Base-by-base conservation (phyloP, 1,140 invertebrate genomes). In the Drosophila persimilis region DNA sequence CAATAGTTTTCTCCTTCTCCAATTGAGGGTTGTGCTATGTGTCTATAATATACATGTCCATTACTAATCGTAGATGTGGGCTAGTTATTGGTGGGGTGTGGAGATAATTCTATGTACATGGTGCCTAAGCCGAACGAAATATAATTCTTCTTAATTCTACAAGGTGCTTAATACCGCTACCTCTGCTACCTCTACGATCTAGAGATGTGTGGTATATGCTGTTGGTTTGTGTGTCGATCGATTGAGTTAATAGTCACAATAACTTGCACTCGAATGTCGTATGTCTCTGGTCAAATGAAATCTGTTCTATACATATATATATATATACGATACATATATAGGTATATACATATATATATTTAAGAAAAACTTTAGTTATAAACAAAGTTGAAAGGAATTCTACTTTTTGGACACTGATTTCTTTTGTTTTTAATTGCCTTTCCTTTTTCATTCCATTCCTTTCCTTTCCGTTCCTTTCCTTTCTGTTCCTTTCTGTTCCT, bases 311-410 rank as follows among this genome's bases (percentile, higher is more conserved):
- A 51, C 60, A 72, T 47, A 20, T 15, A 46, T 46, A 20, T 15
- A 46, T 46, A 46, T n/a, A 17, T 46, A 46, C 8, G 44, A 9
- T 15, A 15, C 17, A 55, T 52, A 46, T 56, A 72, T 41, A 20
- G 6, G 8, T 17, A 46, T 6, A 17, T 46, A 46, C 8, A 9
- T 15, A 15, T 46, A 11, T 50, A 59, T 44, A 52, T 44, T 41
- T 70, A 66, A 66, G 54, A 80, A 80, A 77, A 61, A 80, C 51
- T 50, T 76, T 72, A 80, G 79, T 72, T 80, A 80, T 80, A 63
- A 80, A 80, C 77, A 80, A 80, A 77, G 77, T 65, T 66, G 60
- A 69, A 69, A 77, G 53, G 83, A 77, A 81, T 63, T 64, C 65
- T 76, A 56, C 43, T 76, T 57, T 56, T 65, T 54, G 53, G 50